Evolutionary conservation across 2,888 invertebrate species (phyloP), one percentile per base, ranked within the genome.

Genomic region (Ptychoptera contaminata): DNA sequence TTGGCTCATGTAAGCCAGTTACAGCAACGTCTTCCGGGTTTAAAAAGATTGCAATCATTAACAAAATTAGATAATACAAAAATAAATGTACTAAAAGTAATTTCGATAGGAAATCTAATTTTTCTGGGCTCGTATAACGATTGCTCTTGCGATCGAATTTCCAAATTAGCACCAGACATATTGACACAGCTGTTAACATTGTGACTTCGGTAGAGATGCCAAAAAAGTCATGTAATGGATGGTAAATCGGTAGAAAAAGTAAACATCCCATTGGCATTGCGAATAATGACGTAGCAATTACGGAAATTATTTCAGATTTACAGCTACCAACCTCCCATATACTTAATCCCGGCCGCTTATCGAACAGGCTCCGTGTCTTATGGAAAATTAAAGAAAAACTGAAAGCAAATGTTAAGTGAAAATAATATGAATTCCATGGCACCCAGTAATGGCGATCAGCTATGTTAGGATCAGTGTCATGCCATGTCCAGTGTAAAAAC

Each of bases 401-500:
- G 1, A 79, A 76, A 1, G 82, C 75, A 57, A 85, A 85, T 0
- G 79, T 67, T 0, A 79, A 72, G 58, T 86, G 85, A 68, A 86
- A 86, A 58, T 82, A 85, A 63, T 82, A 86, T 0, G 82, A 83
- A 57, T 79, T 85, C 79, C 81, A 84, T 0, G 86, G 86, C 16
- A 86, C 83, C 78, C 80, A 82, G 62, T 84, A 85, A 60, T 79
- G 77, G 36, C 84, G 71, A 58, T 85, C 84, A 50, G 44, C 65
- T 61, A 79, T 71, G 54, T 78, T 79, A 5, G 79, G 77, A 58
- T 79, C 79, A 0, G 79, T 79, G 56, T 79, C 79, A 53, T 86
- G 85, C 86, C 86, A 87, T 2, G 81, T 79, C 85, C 85, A 86
- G 66, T 84, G 85, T 12, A 84, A 64, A 58, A 79, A 78, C 59